A percentile compares a stretch with the other conserved stretches of the same genome.
Evolutionary conservation across 2,888 invertebrate species (phyloP).

Genomic region (Colletes collaris): DNA sequence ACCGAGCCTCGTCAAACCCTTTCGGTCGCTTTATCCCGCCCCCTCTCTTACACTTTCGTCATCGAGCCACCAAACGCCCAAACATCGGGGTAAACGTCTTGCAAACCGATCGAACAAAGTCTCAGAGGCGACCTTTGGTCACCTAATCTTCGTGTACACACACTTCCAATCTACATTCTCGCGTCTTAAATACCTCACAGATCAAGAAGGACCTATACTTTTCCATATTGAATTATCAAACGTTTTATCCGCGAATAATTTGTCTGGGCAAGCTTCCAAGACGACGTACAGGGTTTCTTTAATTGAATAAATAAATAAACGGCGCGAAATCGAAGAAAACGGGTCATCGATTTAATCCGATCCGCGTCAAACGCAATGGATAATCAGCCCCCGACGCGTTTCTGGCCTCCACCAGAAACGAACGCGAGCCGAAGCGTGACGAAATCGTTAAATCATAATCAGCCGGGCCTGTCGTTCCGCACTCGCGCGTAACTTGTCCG

Average conservation of each 20-base stretch:
- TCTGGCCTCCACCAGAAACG: background rate
- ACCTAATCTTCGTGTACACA: background rate
- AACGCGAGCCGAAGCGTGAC: slow-evolving; percentile 63
- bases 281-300: background rate
- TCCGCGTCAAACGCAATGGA: background rate
- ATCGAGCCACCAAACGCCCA: background rate
- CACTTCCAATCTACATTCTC: no score
- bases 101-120: background rate
- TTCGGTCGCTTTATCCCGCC: background rate
- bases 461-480: slow-evolving; percentile 56
- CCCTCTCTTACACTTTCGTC: slow-evolving; percentile 34
- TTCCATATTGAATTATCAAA: no score
- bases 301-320: background rate
- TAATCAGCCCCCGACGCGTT: background rate
- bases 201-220: no score
- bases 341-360: background rate
- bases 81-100: background rate
- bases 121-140: background rate
- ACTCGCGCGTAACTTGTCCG: slow-evolving; percentile 66
- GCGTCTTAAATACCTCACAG: no score
- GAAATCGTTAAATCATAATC: slow-evolving; percentile 74
- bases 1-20: slow-evolving; percentile 27
- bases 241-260: no score
- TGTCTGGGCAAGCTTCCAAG: no score
- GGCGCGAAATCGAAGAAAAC: background rate